Evolutionary conservation across 1,140 invertebrate genomes (phyloP), one percentile per base, ranked within the genome.

Genomic region (Mizuhopecten yessoensis): DNA sequence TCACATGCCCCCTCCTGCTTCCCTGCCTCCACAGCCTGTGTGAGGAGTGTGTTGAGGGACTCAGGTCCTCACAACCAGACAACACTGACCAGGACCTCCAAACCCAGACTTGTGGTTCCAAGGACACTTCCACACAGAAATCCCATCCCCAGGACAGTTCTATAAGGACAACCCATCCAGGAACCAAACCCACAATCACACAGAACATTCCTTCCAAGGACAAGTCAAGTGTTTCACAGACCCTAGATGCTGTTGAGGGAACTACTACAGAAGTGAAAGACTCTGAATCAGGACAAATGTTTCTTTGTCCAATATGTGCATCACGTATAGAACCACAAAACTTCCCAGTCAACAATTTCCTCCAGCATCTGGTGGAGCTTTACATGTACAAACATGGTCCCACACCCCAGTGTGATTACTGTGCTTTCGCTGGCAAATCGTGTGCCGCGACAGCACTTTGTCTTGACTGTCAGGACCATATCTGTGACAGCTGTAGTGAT

Each of bases 11-110:
- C 33, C 91, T 92, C 34, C 90, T 96, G 86, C 93, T 96, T 20
- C 95, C 95, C 13, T 96, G 95, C 90, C 92, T 96, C 10, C 95
- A 96, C 92, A 93, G 93, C n/a, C 94, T 95, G 75, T 96, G 95
- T 88, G 36, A 89, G 9, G 36, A 92, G 34, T 96, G 95, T 91
- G 91, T 96, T 23, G 33, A 91, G 20, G 34, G 89, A 29, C 89
- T 92, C 34, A 36, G 86, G 3, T 29, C 87, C 20, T 34, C 34
- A 20, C 86, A 15, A n/a, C 29, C 34, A 36, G 29, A 91, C 11
- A 75, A 39, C 86, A 87, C 89, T 29, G 89, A 88, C n/a, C 87
- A 90, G 49, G 34, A 88, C 15, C 92, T 45, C 34, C 42, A 86
- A 23, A 90, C 57, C 33, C 39, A 90, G 11, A 75, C n/a, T 29